A percentile compares a stretch with the other conserved stretches of the same genome.
phyloP scores from a whole-genome alignment of 2,888 invertebrate species.

The Lepidocyrtoides sp. region DNA sequence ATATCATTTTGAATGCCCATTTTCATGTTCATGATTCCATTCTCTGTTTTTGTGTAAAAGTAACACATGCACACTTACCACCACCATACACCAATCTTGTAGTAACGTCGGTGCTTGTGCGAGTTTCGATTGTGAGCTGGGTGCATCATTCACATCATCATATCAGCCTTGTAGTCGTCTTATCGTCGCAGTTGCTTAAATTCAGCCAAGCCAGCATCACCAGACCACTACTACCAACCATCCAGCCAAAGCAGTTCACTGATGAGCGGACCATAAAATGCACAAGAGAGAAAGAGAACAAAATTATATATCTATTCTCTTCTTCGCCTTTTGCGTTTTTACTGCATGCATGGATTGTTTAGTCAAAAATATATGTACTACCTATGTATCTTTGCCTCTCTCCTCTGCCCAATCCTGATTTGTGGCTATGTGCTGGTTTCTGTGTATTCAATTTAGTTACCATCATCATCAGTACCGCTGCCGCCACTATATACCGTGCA shows the following conservation, averaged over 20 bases:
- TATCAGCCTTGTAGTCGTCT: not conserved
- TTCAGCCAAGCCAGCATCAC: not conserved
- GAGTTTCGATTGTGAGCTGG: not conserved
- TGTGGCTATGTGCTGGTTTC: conserved; percentile 39
- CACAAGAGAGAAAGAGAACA: not conserved
- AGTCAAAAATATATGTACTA: not conserved
- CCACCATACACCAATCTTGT: no score
- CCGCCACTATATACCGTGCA: not conserved
- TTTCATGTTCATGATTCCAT: not conserved
- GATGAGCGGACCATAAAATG: conserved; percentile 52
- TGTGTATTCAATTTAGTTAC: conserved; percentile 43
- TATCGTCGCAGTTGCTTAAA: conserved; percentile 20
- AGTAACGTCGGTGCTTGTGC: no score
- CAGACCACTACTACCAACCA: conserved; percentile 8
- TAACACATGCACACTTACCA: not conserved
- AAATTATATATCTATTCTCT: not conserved
- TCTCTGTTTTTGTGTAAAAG: conserved; percentile 10
- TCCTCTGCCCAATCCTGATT: conserved; percentile 31
- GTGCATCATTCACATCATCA: conserved; percentile 16
- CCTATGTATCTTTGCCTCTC: not conserved
- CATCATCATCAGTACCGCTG: conserved; percentile 5
- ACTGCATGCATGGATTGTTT: not conserved
- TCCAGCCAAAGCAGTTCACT: conserved; percentile 43
- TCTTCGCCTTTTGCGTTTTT: not conserved
- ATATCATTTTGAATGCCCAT: not conserved